Conservation (phyloP, 2,113 vertebrate species). For the Trinectes maculatus region DNA sequence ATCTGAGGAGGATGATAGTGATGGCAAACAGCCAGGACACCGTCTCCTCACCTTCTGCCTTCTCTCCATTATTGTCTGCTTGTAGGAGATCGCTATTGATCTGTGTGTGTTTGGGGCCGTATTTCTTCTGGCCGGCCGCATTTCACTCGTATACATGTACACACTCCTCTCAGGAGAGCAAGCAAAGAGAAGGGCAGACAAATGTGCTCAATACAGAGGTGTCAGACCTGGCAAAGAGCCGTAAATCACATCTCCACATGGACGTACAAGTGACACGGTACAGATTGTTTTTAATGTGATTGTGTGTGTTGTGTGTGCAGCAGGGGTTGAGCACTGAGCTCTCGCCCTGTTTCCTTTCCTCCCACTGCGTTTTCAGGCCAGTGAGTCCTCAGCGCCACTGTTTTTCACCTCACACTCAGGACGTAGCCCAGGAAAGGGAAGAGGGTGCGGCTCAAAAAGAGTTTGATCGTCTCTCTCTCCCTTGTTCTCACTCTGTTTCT, state of each 20-base stretch:
- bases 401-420: slow-evolving; percentile 51
- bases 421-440: slow-evolving; percentile 61
- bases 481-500: slow-evolving; percentile 12
- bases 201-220: slow-evolving; percentile 9
- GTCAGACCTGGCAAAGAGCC: slow-evolving; percentile 21
- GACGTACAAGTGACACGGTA: slow-evolving; percentile 20
- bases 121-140: slow-evolving; percentile 15
- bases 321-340: slow-evolving; percentile 1
- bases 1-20: slow-evolving; percentile 16
- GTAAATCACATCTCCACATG: slow-evolving; percentile 18
- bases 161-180: slow-evolving; percentile 24
- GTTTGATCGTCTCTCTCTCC: slow-evolving; percentile 1
- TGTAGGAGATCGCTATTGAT: slow-evolving; percentile 57
- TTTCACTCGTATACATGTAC: slow-evolving; percentile 10
- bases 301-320: neutral
- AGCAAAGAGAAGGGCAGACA: slow-evolving; percentile 1
- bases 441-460: slow-evolving; percentile 57
- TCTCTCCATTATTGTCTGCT: slow-evolving; percentile 56
- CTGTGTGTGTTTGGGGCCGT: neutral
- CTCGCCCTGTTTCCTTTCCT: slow-evolving; percentile 15
- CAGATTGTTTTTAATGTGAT: slow-evolving; percentile 7
- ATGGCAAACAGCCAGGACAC: slow-evolving; percentile 34
- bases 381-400: slow-evolving; percentile 17
- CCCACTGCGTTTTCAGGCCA: slow-evolving; percentile 11
- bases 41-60: slow-evolving; percentile 47